phyloP scores from a whole-genome alignment of 2,888 invertebrate species.

The Torymus texanus region DNA sequence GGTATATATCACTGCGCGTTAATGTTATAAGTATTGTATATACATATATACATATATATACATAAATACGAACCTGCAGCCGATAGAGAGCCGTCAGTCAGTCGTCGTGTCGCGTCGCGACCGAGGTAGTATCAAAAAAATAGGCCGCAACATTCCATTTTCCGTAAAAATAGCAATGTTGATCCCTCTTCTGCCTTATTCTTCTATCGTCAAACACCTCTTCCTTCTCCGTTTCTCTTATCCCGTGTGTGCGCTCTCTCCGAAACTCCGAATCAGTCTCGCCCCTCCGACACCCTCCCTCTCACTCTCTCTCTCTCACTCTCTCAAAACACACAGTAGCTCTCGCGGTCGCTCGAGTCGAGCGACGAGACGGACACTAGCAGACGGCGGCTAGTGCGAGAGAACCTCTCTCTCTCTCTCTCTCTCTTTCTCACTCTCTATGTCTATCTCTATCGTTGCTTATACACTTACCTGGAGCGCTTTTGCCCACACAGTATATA shows the following conservation, averaged over 20 bases:
- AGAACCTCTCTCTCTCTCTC: not conserved
- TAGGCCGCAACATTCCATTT: conserved; percentile 30
- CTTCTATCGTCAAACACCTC: no score
- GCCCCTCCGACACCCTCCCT: no score
- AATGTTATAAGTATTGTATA: no score
- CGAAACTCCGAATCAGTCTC: not conserved
- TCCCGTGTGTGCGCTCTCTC: conserved; percentile 9
- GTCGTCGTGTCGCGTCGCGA: not conserved
- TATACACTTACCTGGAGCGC: no score
- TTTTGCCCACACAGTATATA: no score
- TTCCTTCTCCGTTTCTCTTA: no score
- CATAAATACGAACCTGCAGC: conserved; percentile 26
- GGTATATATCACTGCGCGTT: no score
- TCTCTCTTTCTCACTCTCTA: not conserved
- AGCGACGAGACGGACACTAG: not conserved
- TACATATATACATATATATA: no score
- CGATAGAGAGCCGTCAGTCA: no score
- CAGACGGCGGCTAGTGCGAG: not conserved
- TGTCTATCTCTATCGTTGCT: not conserved
- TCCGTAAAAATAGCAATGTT: conserved; percentile 38
- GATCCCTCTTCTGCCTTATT: not conserved
- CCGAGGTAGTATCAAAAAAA: conserved; percentile 19
- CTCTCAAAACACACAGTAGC: not conserved
- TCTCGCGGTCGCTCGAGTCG: not conserved
- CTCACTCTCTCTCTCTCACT: no score